Conservation (phyloP, 2,797 vertebrate genomes). For the Parauchenoglanis punctatus region DNA sequence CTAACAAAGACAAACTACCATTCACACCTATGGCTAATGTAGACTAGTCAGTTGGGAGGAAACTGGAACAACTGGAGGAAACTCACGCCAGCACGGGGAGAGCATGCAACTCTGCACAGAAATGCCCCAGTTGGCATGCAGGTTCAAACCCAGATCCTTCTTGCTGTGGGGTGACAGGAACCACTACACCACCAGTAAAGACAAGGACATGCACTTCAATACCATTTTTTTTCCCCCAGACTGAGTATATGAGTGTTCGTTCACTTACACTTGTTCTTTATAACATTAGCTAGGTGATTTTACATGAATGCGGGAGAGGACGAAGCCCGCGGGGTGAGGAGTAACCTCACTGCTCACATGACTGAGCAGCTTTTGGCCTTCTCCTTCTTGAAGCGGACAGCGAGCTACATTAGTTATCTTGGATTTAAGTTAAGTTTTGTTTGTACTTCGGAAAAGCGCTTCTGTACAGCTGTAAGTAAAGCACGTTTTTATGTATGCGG, state of each 20-base stretch:
- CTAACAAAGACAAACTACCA: too few species aligned
- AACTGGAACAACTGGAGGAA: too few species aligned
- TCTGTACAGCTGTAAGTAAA: neutral
- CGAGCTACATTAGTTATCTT: neutral
- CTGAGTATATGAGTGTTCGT: neutral
- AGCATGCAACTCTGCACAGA: too few species aligned
- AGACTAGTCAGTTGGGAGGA: too few species aligned
- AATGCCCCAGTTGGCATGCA: too few species aligned
- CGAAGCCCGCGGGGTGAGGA: constrained; percentile 56
- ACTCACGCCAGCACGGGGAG: too few species aligned
- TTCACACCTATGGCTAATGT: too few species aligned
- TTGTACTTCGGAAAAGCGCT: neutral
- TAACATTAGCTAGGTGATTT: neutral
- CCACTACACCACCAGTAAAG: neutral
- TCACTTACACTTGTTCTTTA: neutral
- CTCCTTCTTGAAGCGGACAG: constrained; percentile 86
- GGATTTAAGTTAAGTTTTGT: neutral
- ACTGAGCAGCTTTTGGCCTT: constrained; percentile 94
- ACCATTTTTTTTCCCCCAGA: neutral
- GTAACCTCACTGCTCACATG: constrained; percentile 80
- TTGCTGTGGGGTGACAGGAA: too few species aligned
- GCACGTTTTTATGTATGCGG: neutral
- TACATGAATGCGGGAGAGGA: constrained; percentile 53
- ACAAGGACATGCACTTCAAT: neutral
- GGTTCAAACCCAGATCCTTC: too few species aligned